These are phyloP conservation scores for Promerops cafer DNA, from an alignment of 2,113 vertebrate genomes.

Conservation along the genomic window DNA sequence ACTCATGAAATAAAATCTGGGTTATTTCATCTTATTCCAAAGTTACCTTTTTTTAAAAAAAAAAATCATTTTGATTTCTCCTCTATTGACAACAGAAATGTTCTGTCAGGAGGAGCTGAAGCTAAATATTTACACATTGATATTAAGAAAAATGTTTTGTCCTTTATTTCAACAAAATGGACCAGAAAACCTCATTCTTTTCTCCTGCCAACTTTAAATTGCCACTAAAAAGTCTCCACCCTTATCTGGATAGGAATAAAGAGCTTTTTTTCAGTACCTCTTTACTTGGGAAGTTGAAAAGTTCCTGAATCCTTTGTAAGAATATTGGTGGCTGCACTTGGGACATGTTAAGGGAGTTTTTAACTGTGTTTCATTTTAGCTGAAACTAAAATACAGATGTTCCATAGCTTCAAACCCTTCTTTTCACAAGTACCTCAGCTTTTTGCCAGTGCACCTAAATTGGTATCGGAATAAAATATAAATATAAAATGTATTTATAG, in stretches of 20 bases:
- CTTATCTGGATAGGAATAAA: neutral
- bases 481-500: neutral
- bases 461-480: neutral
- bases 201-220: neutral
- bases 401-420: neutral
- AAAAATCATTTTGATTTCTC: neutral
- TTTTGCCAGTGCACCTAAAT: neutral
- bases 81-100: neutral
- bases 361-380: neutral
- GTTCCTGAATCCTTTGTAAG: neutral
- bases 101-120: neutral
- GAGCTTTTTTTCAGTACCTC: neutral
- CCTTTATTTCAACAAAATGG: neutral
- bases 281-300: neutral
- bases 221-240: neutral
- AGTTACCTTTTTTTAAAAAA: neutral
- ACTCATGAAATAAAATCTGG: neutral
- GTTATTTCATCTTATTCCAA: neutral
- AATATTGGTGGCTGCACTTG: neutral
- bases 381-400: neutral
- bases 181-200: neutral
- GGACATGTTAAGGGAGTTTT: neutral
- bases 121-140: neutral
- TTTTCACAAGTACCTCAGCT: neutral
- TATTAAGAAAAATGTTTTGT: neutral